Conservation (phyloP, 2,113 vertebrate species). For the Rattus norvegicus region GRCr8 NC_086039.1:55371001-55371500, state of each 20-base stretch:
- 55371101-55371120: not conserved
- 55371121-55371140: conserved; percentile 26
- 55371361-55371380: conserved; percentile 61
- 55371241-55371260: conserved; percentile 19
- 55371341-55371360: conserved; percentile 45
- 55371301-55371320: conserved; percentile 47
- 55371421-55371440: conserved; percentile 68
- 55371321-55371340: conserved; percentile 57
- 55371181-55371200: not conserved
- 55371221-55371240: not conserved
- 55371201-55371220: not conserved
- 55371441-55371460: conserved; percentile 74
- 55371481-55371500: conserved; percentile 70
- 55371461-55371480: conserved; percentile 75
- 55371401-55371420: conserved; percentile 66
- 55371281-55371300: conserved; percentile 49
- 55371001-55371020: conserved; percentile 48
- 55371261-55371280: conserved; percentile 36
- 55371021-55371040: conserved; percentile 43
- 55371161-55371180: not conserved
- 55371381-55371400: conserved; percentile 69
- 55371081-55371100: not conserved
- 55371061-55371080: conserved; percentile 45
- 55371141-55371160: conserved; percentile 51
- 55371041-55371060: conserved; percentile 17